Evolutionary conservation across 2,113 vertebrate genomes (phyloP).

Genomic region (Gobiocypris rarus): DNA sequence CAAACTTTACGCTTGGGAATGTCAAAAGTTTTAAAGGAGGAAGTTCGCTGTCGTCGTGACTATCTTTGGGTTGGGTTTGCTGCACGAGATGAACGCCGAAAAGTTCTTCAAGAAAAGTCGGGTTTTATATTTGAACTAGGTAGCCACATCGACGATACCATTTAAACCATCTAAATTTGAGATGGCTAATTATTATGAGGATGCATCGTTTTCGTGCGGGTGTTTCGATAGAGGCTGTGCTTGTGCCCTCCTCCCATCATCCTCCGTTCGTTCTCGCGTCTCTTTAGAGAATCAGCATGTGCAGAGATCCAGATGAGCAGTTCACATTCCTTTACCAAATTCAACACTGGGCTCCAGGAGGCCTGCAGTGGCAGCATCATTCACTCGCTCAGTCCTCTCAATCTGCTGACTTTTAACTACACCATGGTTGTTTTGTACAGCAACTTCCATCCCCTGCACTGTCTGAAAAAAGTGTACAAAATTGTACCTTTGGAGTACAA

Average conservation of each 20-base stretch:
- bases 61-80: constrained; percentile 39
- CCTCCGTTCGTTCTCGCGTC: constrained; percentile 42
- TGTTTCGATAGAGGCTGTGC: constrained; percentile 15
- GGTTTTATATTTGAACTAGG: background rate
- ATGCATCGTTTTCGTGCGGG: constrained; percentile 32
- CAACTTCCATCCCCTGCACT: background rate
- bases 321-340: constrained; percentile 90
- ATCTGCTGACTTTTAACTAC: background rate
- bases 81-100: background rate
- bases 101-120: background rate
- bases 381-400: constrained; percentile 53
- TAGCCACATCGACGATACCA: background rate
- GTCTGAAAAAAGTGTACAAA: too few species aligned
- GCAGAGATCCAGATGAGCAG: constrained; percentile 82
- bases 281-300: constrained; percentile 64
- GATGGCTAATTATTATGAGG: background rate
- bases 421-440: background rate
- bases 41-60: constrained; percentile 44
- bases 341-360: constrained; percentile 83
- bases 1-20: constrained; percentile 33
- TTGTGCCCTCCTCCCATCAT: constrained; percentile 41
- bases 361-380: constrained; percentile 68
- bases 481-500: background rate
- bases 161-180: background rate
- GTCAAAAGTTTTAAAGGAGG: constrained; percentile 51